Conservation (phyloP, 1,140 invertebrate species). For the Plutomurus gul region DNA sequence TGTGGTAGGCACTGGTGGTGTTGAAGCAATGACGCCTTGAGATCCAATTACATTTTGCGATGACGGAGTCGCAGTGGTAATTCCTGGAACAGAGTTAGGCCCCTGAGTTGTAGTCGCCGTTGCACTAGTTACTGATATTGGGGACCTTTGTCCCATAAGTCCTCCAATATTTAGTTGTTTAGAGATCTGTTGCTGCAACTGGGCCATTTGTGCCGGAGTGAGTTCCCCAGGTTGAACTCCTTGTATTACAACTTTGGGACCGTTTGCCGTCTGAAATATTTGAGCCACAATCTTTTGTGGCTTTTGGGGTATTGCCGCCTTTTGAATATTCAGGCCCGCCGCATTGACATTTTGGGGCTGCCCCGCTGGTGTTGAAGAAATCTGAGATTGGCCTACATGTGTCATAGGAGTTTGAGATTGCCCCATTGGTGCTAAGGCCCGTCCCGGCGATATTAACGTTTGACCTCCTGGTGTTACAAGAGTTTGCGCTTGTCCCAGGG, state of each 20-base stretch:
- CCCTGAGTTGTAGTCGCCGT: not conserved
- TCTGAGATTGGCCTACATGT: too few relatives aligned
- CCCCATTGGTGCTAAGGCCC: too few relatives aligned
- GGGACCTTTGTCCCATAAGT: not conserved
- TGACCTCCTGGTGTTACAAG: too few relatives aligned
- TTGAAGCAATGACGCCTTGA: not conserved
- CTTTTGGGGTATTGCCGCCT: not conserved
- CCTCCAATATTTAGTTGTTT: constrained; percentile 63
- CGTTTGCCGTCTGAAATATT: constrained; percentile 79
- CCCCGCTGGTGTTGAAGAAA: too few relatives aligned
- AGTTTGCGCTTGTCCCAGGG: too few relatives aligned
- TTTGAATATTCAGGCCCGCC: not conserved
- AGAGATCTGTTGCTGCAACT: constrained; percentile 85
- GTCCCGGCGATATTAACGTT: too few relatives aligned
- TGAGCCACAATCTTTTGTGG: constrained; percentile 56
- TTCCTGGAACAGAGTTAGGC: not conserved
- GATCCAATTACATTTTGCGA: not conserved
- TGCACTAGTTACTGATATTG: not conserved
- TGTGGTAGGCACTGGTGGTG: not conserved
- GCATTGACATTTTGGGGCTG: too few relatives aligned
- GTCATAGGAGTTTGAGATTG: too few relatives aligned
- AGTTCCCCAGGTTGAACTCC: constrained; percentile 79
- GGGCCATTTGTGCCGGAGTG: constrained; percentile 74
- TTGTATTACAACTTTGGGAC: constrained; percentile 80
- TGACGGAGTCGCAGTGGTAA: not conserved